Evolutionary conservation across 2,113 vertebrate genomes (phyloP).

Genomic region (Spilogale gracilis): DNA sequence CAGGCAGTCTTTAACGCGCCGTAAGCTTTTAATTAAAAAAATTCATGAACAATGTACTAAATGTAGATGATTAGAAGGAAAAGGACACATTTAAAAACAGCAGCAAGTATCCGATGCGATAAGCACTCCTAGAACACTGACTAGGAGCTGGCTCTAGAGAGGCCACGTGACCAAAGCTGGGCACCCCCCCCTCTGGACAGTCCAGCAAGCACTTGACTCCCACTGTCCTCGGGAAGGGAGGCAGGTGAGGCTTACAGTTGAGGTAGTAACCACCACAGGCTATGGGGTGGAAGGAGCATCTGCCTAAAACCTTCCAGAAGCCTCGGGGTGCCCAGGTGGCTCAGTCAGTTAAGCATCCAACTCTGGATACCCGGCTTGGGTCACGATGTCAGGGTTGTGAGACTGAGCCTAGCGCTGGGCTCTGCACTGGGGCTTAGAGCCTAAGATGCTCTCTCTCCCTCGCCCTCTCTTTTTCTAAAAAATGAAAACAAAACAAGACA

Average conservation of each 20-base stretch:
- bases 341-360: background rate
- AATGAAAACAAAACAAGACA: background rate
- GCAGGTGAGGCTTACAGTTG: fast-evolving
- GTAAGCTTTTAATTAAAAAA: constrained; percentile 64
- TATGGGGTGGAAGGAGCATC: background rate
- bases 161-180: background rate
- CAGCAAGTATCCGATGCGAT: background rate
- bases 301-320: background rate
- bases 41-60: background rate
- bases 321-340: background rate
- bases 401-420: background rate
- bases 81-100: background rate
- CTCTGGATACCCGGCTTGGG: background rate
- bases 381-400: background rate
- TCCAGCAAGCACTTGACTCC: background rate
- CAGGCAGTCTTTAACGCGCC: constrained; percentile 57
- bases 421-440: background rate
- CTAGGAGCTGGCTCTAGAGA: background rate
- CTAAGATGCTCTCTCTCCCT: background rate
- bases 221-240: background rate
- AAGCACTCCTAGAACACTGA: background rate
- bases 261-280: background rate
- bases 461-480: background rate
- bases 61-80: constrained; percentile 53
- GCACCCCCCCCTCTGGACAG: background rate